These are phyloP conservation scores for Drosophila mayaguana DNA, from an alignment of 2,888 invertebrate genomes.

Conservation along the genomic window DNA sequence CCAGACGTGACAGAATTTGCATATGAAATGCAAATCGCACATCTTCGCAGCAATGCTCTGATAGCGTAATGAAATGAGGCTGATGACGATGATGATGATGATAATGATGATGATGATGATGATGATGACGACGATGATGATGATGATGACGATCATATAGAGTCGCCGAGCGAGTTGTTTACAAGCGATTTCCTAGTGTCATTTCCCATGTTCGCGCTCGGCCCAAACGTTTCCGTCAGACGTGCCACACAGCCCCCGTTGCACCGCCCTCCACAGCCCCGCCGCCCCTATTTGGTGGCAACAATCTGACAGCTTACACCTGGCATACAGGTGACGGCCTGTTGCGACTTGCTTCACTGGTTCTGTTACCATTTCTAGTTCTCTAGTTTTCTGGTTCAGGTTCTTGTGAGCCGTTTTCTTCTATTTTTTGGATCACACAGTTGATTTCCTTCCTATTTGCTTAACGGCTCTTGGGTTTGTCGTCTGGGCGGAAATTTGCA, in stretches of 20 bases:
- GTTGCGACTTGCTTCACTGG: constrained; percentile 76
- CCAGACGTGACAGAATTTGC: constrained; percentile 75
- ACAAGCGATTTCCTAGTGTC: constrained; percentile 80
- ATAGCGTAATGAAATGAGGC: constrained; percentile 28
- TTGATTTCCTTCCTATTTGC: constrained; percentile 78
- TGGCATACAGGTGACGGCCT: constrained; percentile 73
- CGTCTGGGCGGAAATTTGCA: constrained; percentile 58
- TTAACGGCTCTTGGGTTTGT: constrained; percentile 55
- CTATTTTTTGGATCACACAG: constrained; percentile 21
- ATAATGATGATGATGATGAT: constrained; percentile 14
- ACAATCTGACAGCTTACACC: constrained; percentile 82
- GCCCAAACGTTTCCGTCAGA: constrained; percentile 66
- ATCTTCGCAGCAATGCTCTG: constrained; percentile 32
- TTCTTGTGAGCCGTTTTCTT: constrained; percentile 24
- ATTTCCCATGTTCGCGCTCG: constrained; percentile 73
- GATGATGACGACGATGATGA: neutral
- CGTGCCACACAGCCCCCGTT: neutral
- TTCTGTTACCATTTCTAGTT: constrained; percentile 51
- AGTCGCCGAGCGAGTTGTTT: constrained; percentile 55
- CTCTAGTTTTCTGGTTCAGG: constrained; percentile 45
- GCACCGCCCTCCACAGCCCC: neutral
- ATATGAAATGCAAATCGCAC: constrained; percentile 45
- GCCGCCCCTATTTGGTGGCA: neutral
- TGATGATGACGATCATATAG: constrained; percentile 22
- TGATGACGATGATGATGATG: constrained; percentile 19